A percentile compares a stretch with the other conserved stretches of the same genome.
These are phyloP conservation scores for Drosophila phalerata DNA, from an alignment of 2,888 invertebrate genomes.

Conservation along the genomic window DNA sequence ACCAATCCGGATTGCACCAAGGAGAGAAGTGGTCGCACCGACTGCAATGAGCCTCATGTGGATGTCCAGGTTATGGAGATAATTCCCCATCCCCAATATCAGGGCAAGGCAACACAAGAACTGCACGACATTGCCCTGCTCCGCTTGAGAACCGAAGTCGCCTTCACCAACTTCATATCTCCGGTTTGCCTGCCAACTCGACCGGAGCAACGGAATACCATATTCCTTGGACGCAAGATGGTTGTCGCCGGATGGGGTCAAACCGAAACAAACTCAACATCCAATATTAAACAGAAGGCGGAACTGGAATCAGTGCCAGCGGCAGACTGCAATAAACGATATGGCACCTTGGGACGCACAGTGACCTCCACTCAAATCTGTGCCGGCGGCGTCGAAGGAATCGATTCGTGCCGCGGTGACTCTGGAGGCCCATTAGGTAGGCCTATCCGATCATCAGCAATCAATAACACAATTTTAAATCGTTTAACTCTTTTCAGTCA, in stretches of 20 bases:
- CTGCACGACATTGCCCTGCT: conserved; percentile 91
- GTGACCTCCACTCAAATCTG: conserved; percentile 87
- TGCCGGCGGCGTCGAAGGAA: conserved; percentile 87
- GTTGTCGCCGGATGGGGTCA: conserved; percentile 89
- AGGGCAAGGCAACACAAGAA: conserved; percentile 87
- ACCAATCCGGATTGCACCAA: conserved; percentile 79
- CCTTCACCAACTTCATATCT: conserved; percentile 87
- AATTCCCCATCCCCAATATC: conserved; percentile 89
- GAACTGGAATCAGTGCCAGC: conserved; percentile 86
- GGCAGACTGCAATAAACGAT: conserved; percentile 86
- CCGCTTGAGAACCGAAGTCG: conserved; percentile 87
- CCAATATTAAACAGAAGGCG: conserved; percentile 87
- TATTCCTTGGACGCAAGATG: conserved; percentile 85
- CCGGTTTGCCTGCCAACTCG: conserved; percentile 88
- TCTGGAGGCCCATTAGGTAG: conserved; percentile 87
- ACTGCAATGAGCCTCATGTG: conserved; percentile 88
- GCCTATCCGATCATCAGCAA: neutral
- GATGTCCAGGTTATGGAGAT: conserved; percentile 88
- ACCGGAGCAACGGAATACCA: conserved; percentile 70
- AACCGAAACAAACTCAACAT: conserved; percentile 86
- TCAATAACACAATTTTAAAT: neutral
- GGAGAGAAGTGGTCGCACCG: conserved; percentile 77
- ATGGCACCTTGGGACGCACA: conserved; percentile 85
- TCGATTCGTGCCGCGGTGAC: conserved; percentile 88
- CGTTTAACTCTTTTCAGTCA: conserved; percentile 83